A percentile compares a stretch with the other conserved stretches of the same genome.
Evolutionary conservation across 2,797 vertebrate genomes (phyloP).

Genomic region (Oophaga sylvatica): DNA sequence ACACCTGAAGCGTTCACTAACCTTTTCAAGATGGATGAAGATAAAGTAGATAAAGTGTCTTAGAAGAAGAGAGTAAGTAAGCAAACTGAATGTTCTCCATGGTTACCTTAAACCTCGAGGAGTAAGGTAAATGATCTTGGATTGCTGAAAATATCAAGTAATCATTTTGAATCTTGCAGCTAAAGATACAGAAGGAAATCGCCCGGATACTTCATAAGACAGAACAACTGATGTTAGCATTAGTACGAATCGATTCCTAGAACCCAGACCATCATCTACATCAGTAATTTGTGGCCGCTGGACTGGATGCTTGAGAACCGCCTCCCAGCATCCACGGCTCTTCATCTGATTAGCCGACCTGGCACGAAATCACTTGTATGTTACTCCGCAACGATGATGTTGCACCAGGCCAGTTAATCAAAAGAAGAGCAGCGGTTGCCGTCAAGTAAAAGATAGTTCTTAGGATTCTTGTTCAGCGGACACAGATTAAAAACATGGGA

Average conservation of each 20-base stretch:
- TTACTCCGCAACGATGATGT: no score
- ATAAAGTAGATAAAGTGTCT: slow-evolving; percentile 35
- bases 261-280: no score
- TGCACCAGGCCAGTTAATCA: no score
- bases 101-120: background rate
- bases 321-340: no score
- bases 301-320: no score
- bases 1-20: slow-evolving; percentile 33
- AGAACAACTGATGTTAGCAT: background rate
- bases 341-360: no score
- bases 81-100: background rate
- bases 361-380: no score
- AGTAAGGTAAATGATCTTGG: background rate
- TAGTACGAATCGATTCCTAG: background rate
- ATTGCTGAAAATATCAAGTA: background rate
- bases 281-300: no score
- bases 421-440: no score
- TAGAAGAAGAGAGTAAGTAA: slow-evolving; percentile 11
- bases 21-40: slow-evolving; percentile 48
- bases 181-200: background rate
- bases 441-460: no score
- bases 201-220: background rate
- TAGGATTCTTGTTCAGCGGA: no score
- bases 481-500: no score
- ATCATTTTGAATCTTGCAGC: background rate